Base-by-base conservation (phyloP, 2,888 invertebrate genomes). In the Calliopum simillimum region DNA sequence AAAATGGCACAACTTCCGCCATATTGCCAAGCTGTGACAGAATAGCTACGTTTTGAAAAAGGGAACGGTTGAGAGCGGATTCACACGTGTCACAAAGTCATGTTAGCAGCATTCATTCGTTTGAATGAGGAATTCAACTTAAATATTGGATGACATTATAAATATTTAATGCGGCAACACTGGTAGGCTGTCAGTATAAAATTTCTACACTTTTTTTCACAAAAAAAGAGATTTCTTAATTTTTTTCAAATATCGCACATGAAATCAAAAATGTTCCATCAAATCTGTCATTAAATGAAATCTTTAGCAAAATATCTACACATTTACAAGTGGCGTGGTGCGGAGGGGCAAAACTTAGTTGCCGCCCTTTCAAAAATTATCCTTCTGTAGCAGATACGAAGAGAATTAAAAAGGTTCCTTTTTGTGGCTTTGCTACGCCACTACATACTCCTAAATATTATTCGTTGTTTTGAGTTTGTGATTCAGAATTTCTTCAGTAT, bases 41-140 rank as follows among this genome's bases (percentile, higher is more conserved):
- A 74, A 55, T 19, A 55, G n/a, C 13, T 12, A 14, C 21, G 14
- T 14, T 23, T 19, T 21, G 23, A 23, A 6, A 11, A 6, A 49
- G 49, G 11, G 1, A 2, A 13, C 4, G 13, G 56, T 12, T 25
- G 33, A n/a, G n/a, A 25, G 33, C 25, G 25, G n/a, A 23, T 23
- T 53, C 53, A 71, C 71, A 72, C 61, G 69, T 74, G 74, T 74
- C 72, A 71, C 53, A 68, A 74, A 71, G 69, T 70, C 69, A 71
- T 71, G 72, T 72, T 72, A 74, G 68, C 72, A 72, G 16, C 16
- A 49, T 11, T 16, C 14, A 1, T 49, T 16, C 49, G 16, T 16
- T 14, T 2, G 4, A 25, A 33, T 56, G 41, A 56, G 25, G n/a
- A 56, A 33, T n/a, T 12, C 56, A 33, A n/a, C n/a, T 44, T 46